Base-by-base conservation (phyloP, 2,797 vertebrate genomes). In the Urophycis tenuis region DNA sequence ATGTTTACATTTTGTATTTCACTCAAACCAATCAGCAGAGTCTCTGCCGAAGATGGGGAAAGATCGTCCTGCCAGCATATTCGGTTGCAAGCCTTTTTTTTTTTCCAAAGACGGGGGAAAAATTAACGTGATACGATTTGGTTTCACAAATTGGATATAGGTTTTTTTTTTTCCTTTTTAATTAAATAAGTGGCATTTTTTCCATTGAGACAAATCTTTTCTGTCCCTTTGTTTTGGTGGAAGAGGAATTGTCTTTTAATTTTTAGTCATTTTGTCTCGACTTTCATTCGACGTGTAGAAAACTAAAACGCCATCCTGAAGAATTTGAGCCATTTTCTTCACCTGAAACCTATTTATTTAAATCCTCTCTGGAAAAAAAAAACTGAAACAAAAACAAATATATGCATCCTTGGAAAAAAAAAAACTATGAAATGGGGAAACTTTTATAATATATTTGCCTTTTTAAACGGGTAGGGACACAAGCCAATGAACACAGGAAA, bases 1-100 rank as follows among this genome's bases (percentile, higher is more conserved):
- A 94, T 96, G 95, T 96, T 96, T 96, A 96, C 95, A 96, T 96
- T 96, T 96, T 96, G 93, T 96, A 95, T 94, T 94, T 95, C 95
- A 93, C 95, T 95, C 93, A 95, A 96, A 95, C 94, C 95, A 95
- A 95, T 95, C 92, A 90, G 91, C 49, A 95, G 93, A 95, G 95
- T 95, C 93, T 95, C 93, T 95, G 93, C 93, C 93, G 93, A 92
- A 91, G 91, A 89, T 91, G 92, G 91, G 32, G 93, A 94, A 92
- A 94, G 93, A 92, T 53, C 73, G 77, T 92, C 93, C 94, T 94
- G 94, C 88, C 94, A 94, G 93, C 90, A 93, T 92, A 94, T 90
- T 89, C 91, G 93, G 93, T 93, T 94, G 92, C 32, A 41, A 94
- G 92, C 91, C 94, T 94, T 92, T 71, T 94, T 87, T 87, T 85